phyloP scores from a whole-genome alignment of 2,888 invertebrate species.

The Blastobasis lacticolella region DNA sequence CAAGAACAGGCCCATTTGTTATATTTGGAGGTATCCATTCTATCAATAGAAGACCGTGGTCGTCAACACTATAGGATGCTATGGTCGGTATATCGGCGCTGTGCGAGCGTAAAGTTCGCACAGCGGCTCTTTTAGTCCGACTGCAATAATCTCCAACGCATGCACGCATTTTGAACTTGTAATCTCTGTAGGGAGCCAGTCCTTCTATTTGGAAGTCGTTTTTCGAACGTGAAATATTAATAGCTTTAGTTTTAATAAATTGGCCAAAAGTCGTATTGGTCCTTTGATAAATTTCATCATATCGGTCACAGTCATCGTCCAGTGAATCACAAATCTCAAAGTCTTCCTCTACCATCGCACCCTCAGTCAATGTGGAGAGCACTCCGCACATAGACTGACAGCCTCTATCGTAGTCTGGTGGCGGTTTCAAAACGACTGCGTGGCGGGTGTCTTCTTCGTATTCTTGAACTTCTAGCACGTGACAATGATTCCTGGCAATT shows the following conservation, averaged over 20 bases:
- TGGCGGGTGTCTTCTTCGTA: conserved; percentile 42
- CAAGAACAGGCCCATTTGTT: conserved; percentile 53
- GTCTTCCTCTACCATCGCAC: conserved; percentile 13
- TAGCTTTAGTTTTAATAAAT: conserved; percentile 34
- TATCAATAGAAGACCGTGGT: conserved; percentile 32
- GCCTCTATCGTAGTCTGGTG: conserved; percentile 41
- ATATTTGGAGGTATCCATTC: conserved; percentile 46
- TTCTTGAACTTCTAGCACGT: conserved; percentile 24
- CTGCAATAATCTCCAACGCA: conserved; percentile 45
- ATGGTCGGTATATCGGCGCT: conserved; percentile 42
- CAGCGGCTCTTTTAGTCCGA: conserved; percentile 40
- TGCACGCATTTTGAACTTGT: conserved; percentile 49
- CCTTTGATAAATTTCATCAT: conserved; percentile 26
- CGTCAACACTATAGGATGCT: conserved; percentile 21
- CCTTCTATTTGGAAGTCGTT: conserved; percentile 38
- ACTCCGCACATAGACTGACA: conserved; percentile 57
- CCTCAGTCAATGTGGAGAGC: conserved; percentile 38
- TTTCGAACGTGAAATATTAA: conserved; percentile 34
- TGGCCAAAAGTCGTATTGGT: conserved; percentile 32
- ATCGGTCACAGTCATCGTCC: conserved; percentile 28
- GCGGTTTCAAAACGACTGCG: conserved; percentile 48
- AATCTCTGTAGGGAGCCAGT: conserved; percentile 56
- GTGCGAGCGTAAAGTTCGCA: conserved; percentile 39
- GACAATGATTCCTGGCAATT: conserved; percentile 39
- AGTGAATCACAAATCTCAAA: conserved; percentile 12